phyloP scores from a whole-genome alignment of 2,888 invertebrate species.

The Phengaris alcon region DNA sequence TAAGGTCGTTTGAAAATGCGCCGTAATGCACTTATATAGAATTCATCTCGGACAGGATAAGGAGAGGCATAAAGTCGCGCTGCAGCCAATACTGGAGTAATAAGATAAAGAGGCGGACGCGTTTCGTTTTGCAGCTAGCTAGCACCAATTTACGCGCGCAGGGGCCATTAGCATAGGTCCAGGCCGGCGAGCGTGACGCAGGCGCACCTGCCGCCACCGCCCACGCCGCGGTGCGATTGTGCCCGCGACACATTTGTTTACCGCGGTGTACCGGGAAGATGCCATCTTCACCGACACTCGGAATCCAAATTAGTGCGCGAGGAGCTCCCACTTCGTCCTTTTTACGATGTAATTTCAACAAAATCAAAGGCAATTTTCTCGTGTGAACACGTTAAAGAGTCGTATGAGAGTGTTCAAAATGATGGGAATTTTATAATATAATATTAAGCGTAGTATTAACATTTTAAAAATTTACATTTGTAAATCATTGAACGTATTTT shows the following conservation, averaged over 20 bases:
- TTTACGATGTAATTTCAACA: conserved; percentile 38
- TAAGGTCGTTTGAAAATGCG: conserved; percentile 49
- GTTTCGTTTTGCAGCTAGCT: conserved; percentile 72
- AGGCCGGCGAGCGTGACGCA: conserved; percentile 58
- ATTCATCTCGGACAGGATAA: conserved; percentile 46
- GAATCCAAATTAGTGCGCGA: conserved; percentile 70
- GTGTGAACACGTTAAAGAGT: conserved; percentile 19
- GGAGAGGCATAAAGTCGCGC: conserved; percentile 42
- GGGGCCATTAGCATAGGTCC: conserved; percentile 77
- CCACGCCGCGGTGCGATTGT: conserved; percentile 59
- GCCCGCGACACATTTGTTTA: conserved; percentile 76
- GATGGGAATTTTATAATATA: not conserved
- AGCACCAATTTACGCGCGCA: conserved; percentile 75
- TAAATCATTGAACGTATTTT: not conserved
- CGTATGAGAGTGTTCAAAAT: conserved; percentile 18
- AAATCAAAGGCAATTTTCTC: conserved; percentile 29
- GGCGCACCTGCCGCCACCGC: conserved; percentile 40
- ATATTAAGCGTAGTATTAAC: not conserved
- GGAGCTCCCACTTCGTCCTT: conserved; percentile 43
- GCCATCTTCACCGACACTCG: conserved; percentile 68
- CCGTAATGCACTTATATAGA: conserved; percentile 53
- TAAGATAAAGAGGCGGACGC: conserved; percentile 76
- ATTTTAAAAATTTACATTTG: not conserved
- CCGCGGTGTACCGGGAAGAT: conserved; percentile 78
- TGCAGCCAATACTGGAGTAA: conserved; percentile 59